Base-by-base conservation (phyloP, 2,888 invertebrate genomes). In the Parnassius apollo region DNA sequence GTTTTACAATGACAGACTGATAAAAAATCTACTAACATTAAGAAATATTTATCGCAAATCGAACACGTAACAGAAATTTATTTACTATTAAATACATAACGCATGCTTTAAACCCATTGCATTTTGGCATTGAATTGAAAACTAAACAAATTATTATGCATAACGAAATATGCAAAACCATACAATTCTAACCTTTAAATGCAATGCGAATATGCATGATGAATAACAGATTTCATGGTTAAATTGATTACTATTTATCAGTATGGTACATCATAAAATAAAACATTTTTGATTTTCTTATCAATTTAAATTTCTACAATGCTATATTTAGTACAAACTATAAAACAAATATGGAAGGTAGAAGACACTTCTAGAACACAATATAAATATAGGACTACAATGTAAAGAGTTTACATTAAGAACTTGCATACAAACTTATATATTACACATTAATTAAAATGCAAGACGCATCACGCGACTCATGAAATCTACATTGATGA, bases 21-120 rank as follows among this genome's bases (percentile, higher is more conserved):
- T 89, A 89, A 90, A 90, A 90, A 89, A 90, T 89, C 89, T 89
- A 88, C 88, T 87, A 89, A 91, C 88, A 91, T 88, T 88, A 88
- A 86, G 88, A 80, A 88, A 90, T 86, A 90, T 88, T 86, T 85
- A 83, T 90, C 85, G 84, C 87, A 89, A 90, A 87, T 85, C 83
- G 81, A 89, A 87, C 86, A 86, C 75, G 82, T 87, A 90, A 90
- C 88, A 88, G 82, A 87, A 86, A 83, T 82, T 85, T 78, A 74
- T 84, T 85, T 74, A 83, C 82, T 88, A 89, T 83, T 81, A 83
- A 82, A 82, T 82, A 82, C 83, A 84, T 77, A 81, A 79, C 77
- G 71, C 73, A 82, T 80, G 74, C 75, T 72, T 71, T 77, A 73
- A 61, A 67, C 82, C 73, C 82, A 83, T 81, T 83, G 85, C 83